These are phyloP conservation scores for Perca schrenkii DNA, from an alignment of 2,113 vertebrate species.

Conservation along the genomic window DNA sequence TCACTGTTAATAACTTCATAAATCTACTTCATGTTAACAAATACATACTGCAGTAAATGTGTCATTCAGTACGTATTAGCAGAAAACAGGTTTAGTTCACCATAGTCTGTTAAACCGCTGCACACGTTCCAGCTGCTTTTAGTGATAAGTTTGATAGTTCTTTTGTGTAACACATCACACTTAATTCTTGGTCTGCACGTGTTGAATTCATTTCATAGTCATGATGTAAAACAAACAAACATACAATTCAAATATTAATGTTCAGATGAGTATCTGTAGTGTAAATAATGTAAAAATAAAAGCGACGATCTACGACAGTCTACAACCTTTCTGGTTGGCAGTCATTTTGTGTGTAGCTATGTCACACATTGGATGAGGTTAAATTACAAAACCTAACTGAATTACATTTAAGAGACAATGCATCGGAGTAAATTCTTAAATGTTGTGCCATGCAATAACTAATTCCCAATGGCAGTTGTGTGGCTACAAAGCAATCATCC, in stretches of 20 bases:
- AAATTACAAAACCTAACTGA: slow-evolving; percentile 11
- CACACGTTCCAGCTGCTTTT: slow-evolving; percentile 8
- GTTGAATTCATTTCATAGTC: neutral
- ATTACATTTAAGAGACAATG: slow-evolving; percentile 9
- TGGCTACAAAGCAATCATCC: slow-evolving; percentile 5
- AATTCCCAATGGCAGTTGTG: slow-evolving; percentile 23
- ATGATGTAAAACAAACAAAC: slow-evolving; percentile 8
- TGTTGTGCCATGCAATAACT: slow-evolving; percentile 30
- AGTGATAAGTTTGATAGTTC: neutral
- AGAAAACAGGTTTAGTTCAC: slow-evolving; percentile 11
- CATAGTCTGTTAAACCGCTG: slow-evolving; percentile 34
- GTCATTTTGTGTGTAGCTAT: slow-evolving; percentile 7
- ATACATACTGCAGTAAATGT: slow-evolving; percentile 13
- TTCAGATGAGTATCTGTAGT: neutral
- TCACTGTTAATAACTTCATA: slow-evolving; percentile 13
- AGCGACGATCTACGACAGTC: too few species aligned
- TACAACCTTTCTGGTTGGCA: neutral
- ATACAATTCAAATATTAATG: neutral
- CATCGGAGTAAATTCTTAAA: slow-evolving; percentile 3
- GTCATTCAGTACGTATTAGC: neutral
- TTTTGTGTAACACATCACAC: slow-evolving; percentile 6
- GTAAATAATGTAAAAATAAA: neutral
- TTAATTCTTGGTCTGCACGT: neutral
- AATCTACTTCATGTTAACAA: slow-evolving; percentile 21
- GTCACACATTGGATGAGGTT: neutral